A percentile compares a stretch with the other conserved stretches of the same genome.
phyloP scores from a whole-genome alignment of 2,113 vertebrate genomes.

The Mionectes macconnelli region DNA sequence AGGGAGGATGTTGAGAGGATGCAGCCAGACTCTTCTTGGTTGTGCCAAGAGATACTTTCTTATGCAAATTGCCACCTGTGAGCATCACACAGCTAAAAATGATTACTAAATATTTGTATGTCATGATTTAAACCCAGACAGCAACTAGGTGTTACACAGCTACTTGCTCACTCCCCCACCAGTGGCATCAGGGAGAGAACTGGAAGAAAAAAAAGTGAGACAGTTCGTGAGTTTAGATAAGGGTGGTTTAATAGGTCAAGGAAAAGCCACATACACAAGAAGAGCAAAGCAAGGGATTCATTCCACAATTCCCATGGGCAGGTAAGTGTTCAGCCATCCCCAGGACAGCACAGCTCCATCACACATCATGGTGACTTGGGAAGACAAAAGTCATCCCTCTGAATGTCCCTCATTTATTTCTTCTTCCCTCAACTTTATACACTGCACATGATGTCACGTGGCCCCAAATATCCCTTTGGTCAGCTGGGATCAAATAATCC shows the following conservation, averaged over 20 bases:
- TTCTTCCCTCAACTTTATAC: background rate
- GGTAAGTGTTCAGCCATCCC: background rate
- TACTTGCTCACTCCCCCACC: background rate
- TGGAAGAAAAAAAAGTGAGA: background rate
- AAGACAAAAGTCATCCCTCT: background rate
- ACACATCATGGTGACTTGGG: too few species aligned
- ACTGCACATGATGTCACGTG: background rate
- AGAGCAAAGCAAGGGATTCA: background rate
- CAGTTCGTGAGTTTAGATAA: background rate
- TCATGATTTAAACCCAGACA: background rate
- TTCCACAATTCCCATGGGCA: background rate
- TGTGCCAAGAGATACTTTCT: background rate
- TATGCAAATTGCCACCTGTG: background rate
- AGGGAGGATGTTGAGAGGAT: background rate
- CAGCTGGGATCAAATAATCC: background rate
- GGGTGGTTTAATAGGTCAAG: background rate
- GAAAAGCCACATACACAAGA: background rate
- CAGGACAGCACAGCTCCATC: background rate
- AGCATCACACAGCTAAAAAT: background rate
- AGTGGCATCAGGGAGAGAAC: accelerated
- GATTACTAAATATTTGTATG: background rate
- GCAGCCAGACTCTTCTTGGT: background rate
- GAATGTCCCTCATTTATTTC: background rate
- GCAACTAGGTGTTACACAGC: background rate
- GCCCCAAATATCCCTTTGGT: background rate